Conservation (phyloP, 2,113 vertebrate genomes). For the Clarias macrocephalus region DNA sequence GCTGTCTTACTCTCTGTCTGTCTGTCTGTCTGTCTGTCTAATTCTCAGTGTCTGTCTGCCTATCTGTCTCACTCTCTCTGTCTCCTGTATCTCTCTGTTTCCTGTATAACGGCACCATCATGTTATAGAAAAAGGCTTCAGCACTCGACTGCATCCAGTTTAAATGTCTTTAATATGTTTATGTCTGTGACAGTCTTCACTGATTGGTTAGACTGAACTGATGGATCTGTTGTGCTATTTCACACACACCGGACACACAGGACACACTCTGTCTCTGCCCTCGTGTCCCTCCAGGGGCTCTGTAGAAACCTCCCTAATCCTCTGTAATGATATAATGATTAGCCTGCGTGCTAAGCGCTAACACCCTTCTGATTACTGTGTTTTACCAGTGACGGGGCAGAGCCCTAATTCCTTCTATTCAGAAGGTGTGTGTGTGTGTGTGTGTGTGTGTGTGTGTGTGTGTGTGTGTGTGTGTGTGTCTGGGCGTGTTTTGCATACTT, state of each 20-base stretch:
- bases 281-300: no score
- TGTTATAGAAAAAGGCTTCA: background rate
- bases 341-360: background rate
- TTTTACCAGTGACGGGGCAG: background rate
- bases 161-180: no score
- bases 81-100: no score
- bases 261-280: no score
- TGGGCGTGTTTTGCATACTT: constrained; percentile 11
- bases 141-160: background rate
- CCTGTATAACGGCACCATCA: background rate
- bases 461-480: background rate
- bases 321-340: constrained; percentile 8
- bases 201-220: no score
- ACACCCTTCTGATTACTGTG: background rate
- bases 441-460: background rate
- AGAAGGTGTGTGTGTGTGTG: background rate
- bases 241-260: background rate
- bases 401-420: background rate
- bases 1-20: background rate
- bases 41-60: background rate
- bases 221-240: no score
- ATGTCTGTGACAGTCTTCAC: no score
- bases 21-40: background rate
- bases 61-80: no score
- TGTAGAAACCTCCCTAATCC: background rate